A percentile compares a stretch with the other conserved stretches of the same genome.
Evolutionary conservation across 37 sponge, comb jelly and placozoan species (phyloP).

Genomic region (Cliona cf. orientalis): DNA sequence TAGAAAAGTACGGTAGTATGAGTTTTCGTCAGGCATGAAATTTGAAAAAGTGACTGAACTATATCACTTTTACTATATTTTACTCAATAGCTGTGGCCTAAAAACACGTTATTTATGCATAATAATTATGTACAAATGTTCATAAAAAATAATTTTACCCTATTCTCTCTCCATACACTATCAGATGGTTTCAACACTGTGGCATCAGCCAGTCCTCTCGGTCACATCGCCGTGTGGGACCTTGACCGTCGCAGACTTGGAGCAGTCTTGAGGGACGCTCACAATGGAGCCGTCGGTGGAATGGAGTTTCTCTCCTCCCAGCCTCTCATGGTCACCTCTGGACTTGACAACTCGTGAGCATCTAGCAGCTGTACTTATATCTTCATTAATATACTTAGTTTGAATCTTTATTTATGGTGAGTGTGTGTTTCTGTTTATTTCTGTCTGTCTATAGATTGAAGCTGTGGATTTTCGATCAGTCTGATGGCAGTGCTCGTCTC

Average conservation of each 20-base stretch:
- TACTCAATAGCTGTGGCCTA: no score
- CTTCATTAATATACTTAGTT: background rate
- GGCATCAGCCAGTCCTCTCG: constrained; percentile 78
- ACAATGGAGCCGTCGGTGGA: constrained; percentile 71
- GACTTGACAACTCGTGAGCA: constrained; percentile 83
- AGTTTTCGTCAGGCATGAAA: no score
- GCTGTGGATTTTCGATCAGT: constrained; percentile 98
- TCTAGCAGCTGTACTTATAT: background rate
- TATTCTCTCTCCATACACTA: background rate
- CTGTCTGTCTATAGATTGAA: constrained; percentile 34
- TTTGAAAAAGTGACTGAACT: no score
- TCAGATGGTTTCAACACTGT: constrained; percentile 83
- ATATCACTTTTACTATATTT: no score
- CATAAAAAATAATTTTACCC: constrained; percentile 2
- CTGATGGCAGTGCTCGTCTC: constrained; percentile 94
- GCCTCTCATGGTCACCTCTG: constrained; percentile 83
- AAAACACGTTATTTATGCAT: no score
- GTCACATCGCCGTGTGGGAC: constrained; percentile 97
- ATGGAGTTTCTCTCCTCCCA: constrained; percentile 81
- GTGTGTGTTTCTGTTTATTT: background rate
- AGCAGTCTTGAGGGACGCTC: constrained; percentile 66
- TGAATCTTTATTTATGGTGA: background rate
- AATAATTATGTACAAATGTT: background rate
- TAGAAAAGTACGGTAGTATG: background rate
- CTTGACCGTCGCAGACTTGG: constrained; percentile 71